Conservation (phyloP, 1,140 invertebrate species). For the Cydia pomonella region DNA sequence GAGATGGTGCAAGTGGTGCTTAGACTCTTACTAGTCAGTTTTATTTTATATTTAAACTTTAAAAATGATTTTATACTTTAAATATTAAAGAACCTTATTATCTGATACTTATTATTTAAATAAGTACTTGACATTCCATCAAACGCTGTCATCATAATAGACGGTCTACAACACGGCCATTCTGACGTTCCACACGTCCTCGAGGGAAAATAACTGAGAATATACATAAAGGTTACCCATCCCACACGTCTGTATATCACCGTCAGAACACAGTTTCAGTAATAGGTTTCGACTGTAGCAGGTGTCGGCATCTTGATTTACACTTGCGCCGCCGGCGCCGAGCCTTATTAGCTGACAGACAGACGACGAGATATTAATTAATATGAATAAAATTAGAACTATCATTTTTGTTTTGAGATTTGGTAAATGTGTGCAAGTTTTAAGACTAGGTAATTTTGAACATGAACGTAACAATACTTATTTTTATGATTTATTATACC, state of each 20-base stretch:
- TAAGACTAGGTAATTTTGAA: too few species aligned
- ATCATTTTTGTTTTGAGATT: background rate
- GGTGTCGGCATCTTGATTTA: conserved; percentile 61
- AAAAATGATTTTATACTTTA: too few species aligned
- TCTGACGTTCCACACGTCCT: too few species aligned
- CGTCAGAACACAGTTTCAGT: conserved; percentile 57
- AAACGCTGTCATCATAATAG: too few species aligned
- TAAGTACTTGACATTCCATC: background rate
- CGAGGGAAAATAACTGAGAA: background rate
- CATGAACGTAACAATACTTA: too few species aligned
- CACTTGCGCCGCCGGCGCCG: conserved; percentile 44
- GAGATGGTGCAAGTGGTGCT: too few species aligned
- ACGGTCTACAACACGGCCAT: too few species aligned
- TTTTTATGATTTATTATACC: too few species aligned
- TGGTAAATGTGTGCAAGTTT: background rate
- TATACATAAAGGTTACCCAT: background rate
- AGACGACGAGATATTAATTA: background rate
- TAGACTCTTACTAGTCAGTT: too few species aligned
- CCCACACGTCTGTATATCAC: conserved; percentile 48
- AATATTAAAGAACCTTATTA: too few species aligned
- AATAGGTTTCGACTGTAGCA: conserved; percentile 67
- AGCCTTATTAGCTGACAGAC: conserved; percentile 34
- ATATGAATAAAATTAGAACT: background rate
- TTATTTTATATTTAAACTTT: too few species aligned
- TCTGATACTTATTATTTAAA: too few species aligned